phyloP scores from a whole-genome alignment of 2,113 vertebrate genomes.

The Hystrix brachyura region DNA sequence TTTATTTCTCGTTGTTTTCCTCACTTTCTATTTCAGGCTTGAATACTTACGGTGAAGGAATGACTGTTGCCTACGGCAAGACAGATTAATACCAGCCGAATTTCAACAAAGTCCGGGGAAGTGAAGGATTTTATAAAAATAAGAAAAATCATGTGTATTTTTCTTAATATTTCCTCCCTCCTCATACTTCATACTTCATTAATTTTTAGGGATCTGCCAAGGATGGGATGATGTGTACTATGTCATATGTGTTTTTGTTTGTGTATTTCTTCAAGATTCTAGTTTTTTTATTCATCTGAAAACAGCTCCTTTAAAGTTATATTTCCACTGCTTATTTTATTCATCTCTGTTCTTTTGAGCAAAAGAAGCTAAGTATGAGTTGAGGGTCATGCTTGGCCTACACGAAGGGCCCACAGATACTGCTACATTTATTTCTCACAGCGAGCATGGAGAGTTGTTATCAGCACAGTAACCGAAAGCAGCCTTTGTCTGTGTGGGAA shows the following conservation, averaged over 20 bases:
- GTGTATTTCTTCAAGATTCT: slow-evolving; percentile 44
- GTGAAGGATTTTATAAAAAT: slow-evolving; percentile 38
- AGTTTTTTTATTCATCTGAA: slow-evolving; percentile 36
- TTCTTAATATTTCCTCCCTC: neutral
- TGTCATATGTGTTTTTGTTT: neutral
- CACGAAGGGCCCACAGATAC: neutral
- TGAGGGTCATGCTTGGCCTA: neutral
- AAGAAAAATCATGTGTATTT: neutral
- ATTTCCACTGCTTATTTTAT: neutral
- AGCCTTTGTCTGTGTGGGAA: slow-evolving; percentile 24
- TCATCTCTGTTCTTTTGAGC: neutral
- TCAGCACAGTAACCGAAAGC: neutral
- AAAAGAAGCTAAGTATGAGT: neutral
- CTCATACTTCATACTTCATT: neutral
- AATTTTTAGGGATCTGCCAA: neutral
- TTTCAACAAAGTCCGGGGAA: neutral
- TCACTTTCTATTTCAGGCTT: neutral
- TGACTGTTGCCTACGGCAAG: neutral
- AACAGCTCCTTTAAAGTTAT: slow-evolving; percentile 1
- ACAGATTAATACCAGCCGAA: neutral
- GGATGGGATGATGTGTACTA: neutral
- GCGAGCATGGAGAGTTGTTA: neutral
- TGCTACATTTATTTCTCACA: neutral
- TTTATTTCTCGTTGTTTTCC: neutral
- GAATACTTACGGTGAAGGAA: neutral